Conservation (phyloP, 1,140 invertebrate species). For the Phymorhynchus buccinoides region DNA sequence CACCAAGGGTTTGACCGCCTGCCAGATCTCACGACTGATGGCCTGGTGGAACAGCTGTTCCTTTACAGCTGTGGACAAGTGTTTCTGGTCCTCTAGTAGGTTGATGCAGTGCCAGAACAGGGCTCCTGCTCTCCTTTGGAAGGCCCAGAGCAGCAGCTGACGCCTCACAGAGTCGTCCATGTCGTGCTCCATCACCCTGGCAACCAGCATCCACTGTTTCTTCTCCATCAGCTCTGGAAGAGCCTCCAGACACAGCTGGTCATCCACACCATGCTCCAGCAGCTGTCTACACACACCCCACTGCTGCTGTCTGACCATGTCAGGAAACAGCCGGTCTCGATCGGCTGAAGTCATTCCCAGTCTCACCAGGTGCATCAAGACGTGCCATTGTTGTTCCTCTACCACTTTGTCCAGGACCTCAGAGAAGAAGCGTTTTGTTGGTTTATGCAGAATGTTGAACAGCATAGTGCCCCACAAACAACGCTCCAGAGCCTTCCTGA, state of each 20-base stretch:
- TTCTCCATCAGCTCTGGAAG: slow-evolving; percentile 21
- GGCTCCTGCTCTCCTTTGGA: not conserved
- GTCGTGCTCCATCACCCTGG: slow-evolving; percentile 16
- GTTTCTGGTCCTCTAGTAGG: not conserved
- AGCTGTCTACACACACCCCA: slow-evolving; percentile 2
- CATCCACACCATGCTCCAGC: slow-evolving; percentile 9
- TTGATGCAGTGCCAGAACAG: not conserved
- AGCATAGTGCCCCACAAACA: not conserved
- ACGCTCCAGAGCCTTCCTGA: not conserved
- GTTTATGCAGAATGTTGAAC: not conserved
- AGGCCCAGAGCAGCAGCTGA: not conserved
- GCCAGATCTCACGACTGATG: slow-evolving; percentile 7
- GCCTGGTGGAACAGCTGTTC: not conserved
- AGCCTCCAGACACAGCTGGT: slow-evolving; percentile 11
- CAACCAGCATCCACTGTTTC: slow-evolving; percentile 17
- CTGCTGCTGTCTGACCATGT: slow-evolving; percentile 4
- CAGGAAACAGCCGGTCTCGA: not conserved
- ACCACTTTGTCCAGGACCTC: not conserved
- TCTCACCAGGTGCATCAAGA: slow-evolving; percentile 10
- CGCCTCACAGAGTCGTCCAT: slow-evolving; percentile 7
- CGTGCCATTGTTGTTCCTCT: not conserved
- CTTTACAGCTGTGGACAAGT: not conserved
- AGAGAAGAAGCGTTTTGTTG: not conserved
- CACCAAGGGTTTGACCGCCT: not conserved
- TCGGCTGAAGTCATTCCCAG: not conserved